Percentiles rank a stretch among this genome's conserved stretches.
These are phyloP conservation scores for Colistium nudipinnis DNA, from an alignment of 2,113 vertebrate genomes.

Conservation along the genomic window DNA sequence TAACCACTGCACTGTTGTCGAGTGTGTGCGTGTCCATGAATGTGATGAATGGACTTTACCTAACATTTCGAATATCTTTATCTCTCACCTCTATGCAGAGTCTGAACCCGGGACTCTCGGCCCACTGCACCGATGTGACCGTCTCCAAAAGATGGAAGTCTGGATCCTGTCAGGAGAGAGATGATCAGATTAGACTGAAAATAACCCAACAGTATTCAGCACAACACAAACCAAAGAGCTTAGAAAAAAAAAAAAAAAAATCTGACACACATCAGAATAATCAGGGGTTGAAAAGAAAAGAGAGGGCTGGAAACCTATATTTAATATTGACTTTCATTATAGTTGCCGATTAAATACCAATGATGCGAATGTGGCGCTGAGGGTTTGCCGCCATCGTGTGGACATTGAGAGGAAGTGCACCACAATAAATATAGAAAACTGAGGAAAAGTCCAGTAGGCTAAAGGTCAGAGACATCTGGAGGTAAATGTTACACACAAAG, in stretches of 20 bases:
- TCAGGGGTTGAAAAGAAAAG: no score
- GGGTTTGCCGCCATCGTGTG: slow-evolving; percentile 20
- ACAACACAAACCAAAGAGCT: no score
- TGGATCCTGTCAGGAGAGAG: slow-evolving; percentile 75
- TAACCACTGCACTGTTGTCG: no score
- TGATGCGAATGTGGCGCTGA: no score
- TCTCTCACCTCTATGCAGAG: slow-evolving; percentile 91
- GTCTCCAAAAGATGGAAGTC: slow-evolving; percentile 85
- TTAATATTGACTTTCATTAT: no score
- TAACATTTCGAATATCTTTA: no score
- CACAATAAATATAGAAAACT: not conserved
- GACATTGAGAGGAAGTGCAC: not conserved
- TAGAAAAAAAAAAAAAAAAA: not conserved
- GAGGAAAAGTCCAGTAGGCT: not conserved
- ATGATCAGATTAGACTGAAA: not conserved
- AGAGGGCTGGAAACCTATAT: no score
- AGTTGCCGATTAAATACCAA: no score
- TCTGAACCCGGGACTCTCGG: slow-evolving; percentile 91
- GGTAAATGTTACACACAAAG: slow-evolving; percentile 4
- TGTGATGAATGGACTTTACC: no score
- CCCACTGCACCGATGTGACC: slow-evolving; percentile 87
- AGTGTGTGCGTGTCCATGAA: no score
- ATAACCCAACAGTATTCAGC: not conserved
- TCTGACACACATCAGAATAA: no score
- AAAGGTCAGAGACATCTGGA: slow-evolving; percentile 21